Percentiles rank a stretch among this genome's conserved stretches.
Evolutionary conservation across 2,888 invertebrate species (phyloP).

Genomic region (Caenorhabditis sulstoni): DNA sequence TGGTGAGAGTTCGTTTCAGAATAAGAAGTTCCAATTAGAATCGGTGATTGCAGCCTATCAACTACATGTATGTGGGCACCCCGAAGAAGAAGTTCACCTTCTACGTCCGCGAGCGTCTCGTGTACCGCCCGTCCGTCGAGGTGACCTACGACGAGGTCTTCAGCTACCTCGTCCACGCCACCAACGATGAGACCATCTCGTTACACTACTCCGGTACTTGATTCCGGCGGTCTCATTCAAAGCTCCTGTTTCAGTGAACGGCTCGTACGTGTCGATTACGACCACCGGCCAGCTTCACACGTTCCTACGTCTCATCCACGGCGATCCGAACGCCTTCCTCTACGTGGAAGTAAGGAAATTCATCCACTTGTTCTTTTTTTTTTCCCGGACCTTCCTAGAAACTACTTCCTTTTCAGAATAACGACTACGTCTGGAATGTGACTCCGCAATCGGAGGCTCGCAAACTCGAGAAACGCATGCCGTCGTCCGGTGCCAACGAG

Average conservation of each 20-base stretch:
- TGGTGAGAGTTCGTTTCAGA: conserved; percentile 14
- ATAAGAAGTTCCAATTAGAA: not conserved
- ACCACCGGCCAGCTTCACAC: conserved; percentile 60
- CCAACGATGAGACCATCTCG: conserved; percentile 33
- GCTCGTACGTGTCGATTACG: conserved; percentile 41
- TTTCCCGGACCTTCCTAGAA: not conserved
- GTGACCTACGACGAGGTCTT: conserved; percentile 49
- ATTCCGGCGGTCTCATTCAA: not conserved
- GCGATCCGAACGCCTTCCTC: conserved; percentile 36
- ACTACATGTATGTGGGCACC: conserved; percentile 48
- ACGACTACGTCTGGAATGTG: conserved; percentile 57
- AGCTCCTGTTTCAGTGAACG: conserved; percentile 22
- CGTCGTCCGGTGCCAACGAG: no score
- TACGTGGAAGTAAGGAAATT: conserved; percentile 49
- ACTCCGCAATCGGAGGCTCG: conserved; percentile 26
- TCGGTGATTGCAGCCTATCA: conserved; percentile 30
- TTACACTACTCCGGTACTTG: conserved; percentile 49
- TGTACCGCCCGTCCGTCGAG: conserved; percentile 51
- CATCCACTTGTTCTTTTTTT: no score
- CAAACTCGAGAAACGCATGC: conserved; percentile 32
- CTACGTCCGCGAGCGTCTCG: conserved; percentile 53
- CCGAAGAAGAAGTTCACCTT: conserved; percentile 31
- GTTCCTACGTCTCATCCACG: conserved; percentile 41
- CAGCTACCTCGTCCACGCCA: conserved; percentile 23
- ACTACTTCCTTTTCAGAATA: conserved; percentile 18